Evolutionary conservation across 2,113 vertebrate species (phyloP).

Genomic region (Promerops cafer): DNA sequence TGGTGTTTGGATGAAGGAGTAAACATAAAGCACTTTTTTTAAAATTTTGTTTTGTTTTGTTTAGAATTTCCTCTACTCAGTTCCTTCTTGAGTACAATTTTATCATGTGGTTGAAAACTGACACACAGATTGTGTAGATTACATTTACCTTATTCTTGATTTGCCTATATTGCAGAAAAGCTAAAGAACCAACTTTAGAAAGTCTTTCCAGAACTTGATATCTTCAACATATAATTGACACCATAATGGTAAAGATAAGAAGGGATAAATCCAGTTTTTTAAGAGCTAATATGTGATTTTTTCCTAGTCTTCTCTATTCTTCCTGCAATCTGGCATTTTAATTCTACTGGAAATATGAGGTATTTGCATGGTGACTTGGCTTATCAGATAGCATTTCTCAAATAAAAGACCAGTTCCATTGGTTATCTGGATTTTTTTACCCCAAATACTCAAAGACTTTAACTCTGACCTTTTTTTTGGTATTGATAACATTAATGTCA

Average conservation of each 20-base stretch:
- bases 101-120: background rate
- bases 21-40: background rate
- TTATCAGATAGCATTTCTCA: background rate
- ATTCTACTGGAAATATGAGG: background rate
- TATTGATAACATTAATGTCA: background rate
- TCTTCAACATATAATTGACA: background rate
- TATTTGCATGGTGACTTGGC: background rate
- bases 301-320: background rate
- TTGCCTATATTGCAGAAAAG: background rate
- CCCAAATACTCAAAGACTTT: background rate
- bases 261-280: background rate
- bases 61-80: background rate
- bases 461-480: background rate
- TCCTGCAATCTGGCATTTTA: background rate
- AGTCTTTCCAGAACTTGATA: background rate
- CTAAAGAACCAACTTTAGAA: background rate
- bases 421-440: background rate
- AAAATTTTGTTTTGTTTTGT: background rate
- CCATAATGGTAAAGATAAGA: background rate
- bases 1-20: background rate
- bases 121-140: background rate
- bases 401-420: background rate
- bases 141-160: background rate
- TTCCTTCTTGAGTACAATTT: background rate
- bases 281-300: background rate